These are phyloP conservation scores for Diachrysia chrysitis DNA, from an alignment of 2,888 invertebrate genomes.

Conservation along the genomic window DNA sequence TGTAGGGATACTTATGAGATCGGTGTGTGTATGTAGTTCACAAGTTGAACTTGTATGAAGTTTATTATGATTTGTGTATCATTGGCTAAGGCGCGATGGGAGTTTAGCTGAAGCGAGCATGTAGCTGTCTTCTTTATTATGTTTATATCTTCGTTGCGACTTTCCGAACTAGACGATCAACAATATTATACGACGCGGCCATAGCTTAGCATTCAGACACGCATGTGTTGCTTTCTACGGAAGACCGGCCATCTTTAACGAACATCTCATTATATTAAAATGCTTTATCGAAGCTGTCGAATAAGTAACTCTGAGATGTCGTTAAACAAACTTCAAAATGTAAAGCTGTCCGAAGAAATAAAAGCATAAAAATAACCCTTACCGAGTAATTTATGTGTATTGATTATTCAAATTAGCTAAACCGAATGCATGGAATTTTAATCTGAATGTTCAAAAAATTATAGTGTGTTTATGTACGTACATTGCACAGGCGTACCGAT, in stretches of 20 bases:
- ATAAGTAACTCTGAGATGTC: conserved; percentile 27
- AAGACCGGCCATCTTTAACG: conserved; percentile 44
- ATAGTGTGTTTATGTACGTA: conserved; percentile 46
- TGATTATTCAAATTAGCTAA: conserved; percentile 64
- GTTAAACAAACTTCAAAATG: conserved; percentile 40
- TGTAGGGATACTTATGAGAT: conserved; percentile 78
- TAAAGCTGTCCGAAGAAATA: conserved; percentile 38
- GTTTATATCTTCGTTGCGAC: conserved; percentile 67
- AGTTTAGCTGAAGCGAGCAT: conserved; percentile 73
- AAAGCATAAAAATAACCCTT: conserved; percentile 56
- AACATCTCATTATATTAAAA: conserved; percentile 42
- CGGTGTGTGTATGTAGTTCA: conserved; percentile 69
- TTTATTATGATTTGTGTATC: conserved; percentile 86
- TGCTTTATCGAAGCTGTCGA: conserved; percentile 28
- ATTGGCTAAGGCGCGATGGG: conserved; percentile 80
- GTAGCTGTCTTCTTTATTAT: conserved; percentile 76
- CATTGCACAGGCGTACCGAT: conserved; percentile 43
- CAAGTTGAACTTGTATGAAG: conserved; percentile 78
- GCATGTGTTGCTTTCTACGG: conserved; percentile 37
- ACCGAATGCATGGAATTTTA: conserved; percentile 66
- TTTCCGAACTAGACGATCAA: conserved; percentile 46
- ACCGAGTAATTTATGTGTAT: conserved; percentile 61
- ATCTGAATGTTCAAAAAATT: conserved; percentile 61
- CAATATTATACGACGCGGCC: conserved; percentile 31
- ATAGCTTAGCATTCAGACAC: conserved; percentile 29